Percentiles rank a stretch among this genome's conserved stretches.
Evolutionary conservation across 2,113 vertebrate species (phyloP).

Genomic region (Bubo blakistoni): DNA sequence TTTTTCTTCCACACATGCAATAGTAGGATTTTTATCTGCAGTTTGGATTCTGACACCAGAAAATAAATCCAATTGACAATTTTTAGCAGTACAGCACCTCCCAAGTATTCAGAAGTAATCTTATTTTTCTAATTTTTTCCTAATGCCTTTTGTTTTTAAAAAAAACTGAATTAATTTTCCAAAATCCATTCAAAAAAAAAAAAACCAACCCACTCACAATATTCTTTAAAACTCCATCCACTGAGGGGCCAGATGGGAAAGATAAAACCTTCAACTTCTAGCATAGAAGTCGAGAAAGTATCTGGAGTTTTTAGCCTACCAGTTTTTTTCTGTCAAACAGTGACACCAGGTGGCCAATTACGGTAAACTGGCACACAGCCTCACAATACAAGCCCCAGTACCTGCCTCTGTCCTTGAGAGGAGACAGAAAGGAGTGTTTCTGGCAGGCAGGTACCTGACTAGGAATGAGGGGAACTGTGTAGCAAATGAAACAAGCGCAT

Average conservation of each 20-base stretch:
- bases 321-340: not conserved
- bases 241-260: not conserved
- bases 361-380: rapidly evolving
- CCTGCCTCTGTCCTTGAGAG: not conserved
- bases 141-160: not conserved
- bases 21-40: not conserved
- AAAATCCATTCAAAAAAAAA: not conserved
- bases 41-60: not conserved
- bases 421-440: not conserved
- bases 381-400: rapidly evolving
- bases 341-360: constrained; percentile 21
- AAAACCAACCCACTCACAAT: not conserved
- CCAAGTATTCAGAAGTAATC: not conserved
- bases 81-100: not conserved
- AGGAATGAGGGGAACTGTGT: not conserved
- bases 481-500: not conserved
- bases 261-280: not conserved
- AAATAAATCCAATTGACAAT: not conserved
- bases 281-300: rapidly evolving
- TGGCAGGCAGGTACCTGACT: not conserved
- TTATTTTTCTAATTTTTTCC: not conserved
- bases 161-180: not conserved
- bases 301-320: not conserved
- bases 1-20: not conserved
- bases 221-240: not conserved